Evolutionary conservation across 2,113 vertebrate genomes (phyloP), one percentile per base, ranked within the genome.

Genomic region (Pristiophorus japonicus): DNA sequence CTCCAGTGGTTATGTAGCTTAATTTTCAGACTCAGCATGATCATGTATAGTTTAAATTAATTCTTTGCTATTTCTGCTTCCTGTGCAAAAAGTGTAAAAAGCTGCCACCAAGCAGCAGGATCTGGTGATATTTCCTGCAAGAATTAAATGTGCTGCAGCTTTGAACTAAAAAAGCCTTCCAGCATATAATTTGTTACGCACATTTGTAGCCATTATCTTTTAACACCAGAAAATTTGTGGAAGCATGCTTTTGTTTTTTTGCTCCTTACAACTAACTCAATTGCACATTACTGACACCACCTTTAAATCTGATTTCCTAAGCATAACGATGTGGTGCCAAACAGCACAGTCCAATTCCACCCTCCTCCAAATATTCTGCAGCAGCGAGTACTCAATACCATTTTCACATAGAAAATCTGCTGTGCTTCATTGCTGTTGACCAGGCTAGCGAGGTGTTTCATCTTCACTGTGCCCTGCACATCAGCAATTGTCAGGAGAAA

Each of bases 241-340:
- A 38, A 92, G n/a, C 14, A 63, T 38, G 59, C n/a, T 92, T 92
- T 62, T 2, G 5, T 16, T 92, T 92, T 92, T 81, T 63, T 92
- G 59, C 6, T 63, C 34, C 59, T 63, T 92, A 65, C 18, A 62
- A 92, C 18, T n/a, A 92, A 65, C 87, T 62, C 87, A 90, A 90
- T 62, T 55, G 51, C 87, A 90, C 81, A 55, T 90, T n/a, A 30
- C 2, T 92, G 88, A 63, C 88, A 42, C 59, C 18, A n/a, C 62
- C 59, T 63, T 92, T 92, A 92, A 92, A 92, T 92, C 88, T 38
- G 88, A 92, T 63, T 92, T 38, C 88, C 59, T 92, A 18, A 92
- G 30, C 1, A 22, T 65, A 16, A 65, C 65, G 16, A 20, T 63
- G 38, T 63, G 59, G 88, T 20, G n/a, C 22, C 59, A 63, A 90